Evolutionary conservation across 2,797 vertebrate genomes (phyloP).

Genomic region (Allobates femoralis): DNA sequence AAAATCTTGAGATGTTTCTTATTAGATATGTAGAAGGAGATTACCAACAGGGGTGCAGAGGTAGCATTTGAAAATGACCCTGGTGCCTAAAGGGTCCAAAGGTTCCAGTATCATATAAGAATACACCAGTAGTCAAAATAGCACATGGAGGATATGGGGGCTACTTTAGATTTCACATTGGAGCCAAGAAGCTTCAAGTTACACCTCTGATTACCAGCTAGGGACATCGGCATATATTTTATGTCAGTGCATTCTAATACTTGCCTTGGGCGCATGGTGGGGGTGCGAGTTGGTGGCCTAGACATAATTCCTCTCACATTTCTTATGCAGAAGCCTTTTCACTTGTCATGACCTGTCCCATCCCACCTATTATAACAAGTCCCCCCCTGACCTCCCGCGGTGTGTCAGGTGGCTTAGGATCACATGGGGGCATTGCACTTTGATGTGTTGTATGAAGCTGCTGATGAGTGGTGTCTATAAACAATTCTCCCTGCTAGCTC

Average conservation of each 20-base stretch:
- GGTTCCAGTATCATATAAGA: too few relatives aligned
- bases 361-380: conserved; percentile 29
- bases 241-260: neutral
- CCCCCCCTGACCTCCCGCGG: conserved; percentile 45
- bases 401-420: conserved; percentile 53
- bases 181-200: too few relatives aligned
- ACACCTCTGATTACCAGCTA: neutral
- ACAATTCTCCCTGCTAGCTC: conserved; percentile 31
- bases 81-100: too few relatives aligned
- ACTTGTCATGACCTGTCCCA: conserved; percentile 42
- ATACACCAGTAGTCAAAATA: neutral
- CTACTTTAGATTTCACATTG: neutral
- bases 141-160: neutral
- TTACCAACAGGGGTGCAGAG: neutral
- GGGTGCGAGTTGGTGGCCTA: conserved; percentile 12
- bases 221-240: neutral
- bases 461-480: conserved; percentile 56
- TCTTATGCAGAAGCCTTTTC: conserved; percentile 12
- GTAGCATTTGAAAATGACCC: too few relatives aligned
- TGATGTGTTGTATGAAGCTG: conserved; percentile 58
- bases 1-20: too few relatives aligned
- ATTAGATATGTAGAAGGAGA: neutral
- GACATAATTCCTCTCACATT: conserved; percentile 19
- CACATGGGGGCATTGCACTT: conserved; percentile 47
- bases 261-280: neutral